Base-by-base conservation (phyloP, 53 echinoderm and acorn worm genomes). In the Zoroaster sp. region DNA sequence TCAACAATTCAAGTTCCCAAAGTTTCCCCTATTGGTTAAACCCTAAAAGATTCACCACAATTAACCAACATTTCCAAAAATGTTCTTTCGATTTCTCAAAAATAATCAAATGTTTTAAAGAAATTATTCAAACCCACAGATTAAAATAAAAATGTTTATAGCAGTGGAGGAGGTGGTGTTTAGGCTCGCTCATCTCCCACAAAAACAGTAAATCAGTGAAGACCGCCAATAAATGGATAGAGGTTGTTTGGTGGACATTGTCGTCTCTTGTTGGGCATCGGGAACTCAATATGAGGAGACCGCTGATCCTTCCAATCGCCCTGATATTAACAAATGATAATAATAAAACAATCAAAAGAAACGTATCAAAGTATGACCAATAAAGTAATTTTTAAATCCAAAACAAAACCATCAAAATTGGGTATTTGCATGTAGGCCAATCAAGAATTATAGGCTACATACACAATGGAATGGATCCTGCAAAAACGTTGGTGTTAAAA, bases 281-380 rank as follows among this genome's bases (percentile, higher is more conserved):
- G 88, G n/a, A 88, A 35, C 88, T 68, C 65, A 21, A 68, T 76
- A 11, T 5, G 20, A 36, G 76, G 75, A 21, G 88, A 77, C 35
- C 44, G 36, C 20, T 20, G 37, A 14, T 77, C 68, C 34, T 75
- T 88, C 88, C 88, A 88, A 3, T 66, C 51, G 12, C 88, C 88
- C 88, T 88, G 51, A 28, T 10, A 23, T 36, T 0, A 41, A 21
- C 35, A 20, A 36, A 63, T 66, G 25, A 8, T 31, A 63, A 42
- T 31, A 28, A 30, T 6, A 34, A 31, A 30, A 17, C 13, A 4
- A 35, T 14, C 30, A 49, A 32, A 23, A 52, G 5, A 31, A 3
- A 35, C 4, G 23, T 1, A 11, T 35, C 28, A 4, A 37, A 13
- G 17, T 39, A 30, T 40, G 37, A 18, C 35, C 32, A 28, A 33